phyloP scores from a whole-genome alignment of 2,888 invertebrate genomes.

The Thymelicus lineola region DNA sequence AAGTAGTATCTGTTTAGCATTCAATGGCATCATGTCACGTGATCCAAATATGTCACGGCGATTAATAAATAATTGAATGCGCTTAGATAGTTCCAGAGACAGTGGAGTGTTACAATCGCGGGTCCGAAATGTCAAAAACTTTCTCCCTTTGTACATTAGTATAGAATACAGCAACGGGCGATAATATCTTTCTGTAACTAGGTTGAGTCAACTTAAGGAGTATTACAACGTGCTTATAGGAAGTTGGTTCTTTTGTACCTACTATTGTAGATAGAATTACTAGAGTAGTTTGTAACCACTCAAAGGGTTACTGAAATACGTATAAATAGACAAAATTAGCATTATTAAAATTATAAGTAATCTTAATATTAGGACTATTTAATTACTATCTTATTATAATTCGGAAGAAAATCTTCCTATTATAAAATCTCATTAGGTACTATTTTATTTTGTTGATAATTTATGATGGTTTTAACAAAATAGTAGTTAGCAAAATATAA shows the following conservation, averaged over 20 bases:
- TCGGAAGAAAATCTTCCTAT: too few relatives aligned
- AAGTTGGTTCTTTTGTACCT: slow-evolving; percentile 6
- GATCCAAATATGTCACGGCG: slow-evolving; percentile 35
- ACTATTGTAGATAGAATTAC: neutral
- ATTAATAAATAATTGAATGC: slow-evolving; percentile 37
- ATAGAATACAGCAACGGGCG: slow-evolving; percentile 28
- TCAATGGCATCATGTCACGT: slow-evolving; percentile 26
- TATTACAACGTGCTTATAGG: slow-evolving; percentile 17
- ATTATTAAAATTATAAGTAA: too few relatives aligned
- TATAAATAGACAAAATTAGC: too few relatives aligned
- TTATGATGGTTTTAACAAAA: too few relatives aligned
- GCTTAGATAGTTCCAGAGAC: slow-evolving; percentile 34
- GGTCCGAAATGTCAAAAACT: slow-evolving; percentile 37
- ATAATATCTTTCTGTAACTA: slow-evolving; percentile 24
- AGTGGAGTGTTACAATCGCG: slow-evolving; percentile 25
- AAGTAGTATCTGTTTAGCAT: slow-evolving; percentile 33
- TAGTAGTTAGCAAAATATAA: too few relatives aligned
- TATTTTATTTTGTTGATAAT: too few relatives aligned
- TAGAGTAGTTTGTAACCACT: too few relatives aligned
- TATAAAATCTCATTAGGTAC: too few relatives aligned
- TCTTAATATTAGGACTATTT: too few relatives aligned
- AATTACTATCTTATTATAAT: too few relatives aligned
- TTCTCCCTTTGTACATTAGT: slow-evolving; percentile 37
- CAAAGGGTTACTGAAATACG: too few relatives aligned
- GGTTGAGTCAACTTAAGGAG: slow-evolving; percentile 28